Percentiles rank a stretch among this genome's conserved stretches.
phyloP scores from a whole-genome alignment of 2,113 vertebrate genomes.

The Bucco capensis region DNA sequence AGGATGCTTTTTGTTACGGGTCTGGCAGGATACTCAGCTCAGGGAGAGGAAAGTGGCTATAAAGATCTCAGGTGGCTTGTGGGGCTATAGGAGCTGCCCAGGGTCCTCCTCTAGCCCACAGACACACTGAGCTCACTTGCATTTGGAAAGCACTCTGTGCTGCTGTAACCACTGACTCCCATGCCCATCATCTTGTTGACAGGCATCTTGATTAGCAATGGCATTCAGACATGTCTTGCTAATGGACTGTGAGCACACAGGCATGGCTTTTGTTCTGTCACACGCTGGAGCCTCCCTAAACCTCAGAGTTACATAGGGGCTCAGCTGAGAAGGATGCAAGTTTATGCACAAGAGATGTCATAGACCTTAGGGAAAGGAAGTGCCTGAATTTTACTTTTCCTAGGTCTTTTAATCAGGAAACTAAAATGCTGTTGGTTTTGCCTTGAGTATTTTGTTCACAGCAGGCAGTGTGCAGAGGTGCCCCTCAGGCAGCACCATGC shows the following conservation, averaged over 20 bases:
- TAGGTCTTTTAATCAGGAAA: background rate
- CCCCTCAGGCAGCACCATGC: background rate
- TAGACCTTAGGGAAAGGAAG: rapidly evolving
- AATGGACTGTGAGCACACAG: background rate
- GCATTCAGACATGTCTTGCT: rapidly evolving
- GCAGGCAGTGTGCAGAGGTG: background rate
- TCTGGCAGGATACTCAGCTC: background rate
- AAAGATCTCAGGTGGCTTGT: background rate
- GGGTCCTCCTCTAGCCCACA: background rate
- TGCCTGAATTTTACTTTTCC: background rate
- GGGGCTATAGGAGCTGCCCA: background rate
- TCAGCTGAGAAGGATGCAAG: background rate
- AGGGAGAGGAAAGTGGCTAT: background rate
- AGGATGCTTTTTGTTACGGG: background rate
- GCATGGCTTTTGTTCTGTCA: background rate
- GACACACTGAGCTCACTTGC: background rate
- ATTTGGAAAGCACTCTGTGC: background rate
- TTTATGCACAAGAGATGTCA: rapidly evolving
- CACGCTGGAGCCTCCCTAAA: background rate
- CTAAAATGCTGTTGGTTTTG: background rate
- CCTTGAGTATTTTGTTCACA: background rate
- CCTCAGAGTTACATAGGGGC: rapidly evolving
- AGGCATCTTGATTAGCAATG: background rate
- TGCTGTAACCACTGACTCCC: rapidly evolving
- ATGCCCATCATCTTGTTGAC: rapidly evolving